Evolutionary conservation across 2,888 invertebrate species (phyloP).

Genomic region (Catocala sponsa): DNA sequence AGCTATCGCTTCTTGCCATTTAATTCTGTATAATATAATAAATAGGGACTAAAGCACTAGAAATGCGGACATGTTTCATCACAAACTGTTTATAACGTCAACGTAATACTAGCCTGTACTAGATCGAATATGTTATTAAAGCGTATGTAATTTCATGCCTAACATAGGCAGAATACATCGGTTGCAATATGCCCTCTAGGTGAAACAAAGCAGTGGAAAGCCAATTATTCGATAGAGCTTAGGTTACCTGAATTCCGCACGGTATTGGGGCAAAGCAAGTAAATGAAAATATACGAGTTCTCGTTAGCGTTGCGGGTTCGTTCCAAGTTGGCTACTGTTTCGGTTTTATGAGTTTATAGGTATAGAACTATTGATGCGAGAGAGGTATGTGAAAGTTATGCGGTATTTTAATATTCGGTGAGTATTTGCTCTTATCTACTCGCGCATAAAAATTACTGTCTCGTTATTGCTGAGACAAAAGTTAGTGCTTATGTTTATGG

Average conservation of each 20-base stretch:
- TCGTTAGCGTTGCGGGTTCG: slow-evolving; percentile 38
- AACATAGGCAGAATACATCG: neutral
- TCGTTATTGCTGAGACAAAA: no score
- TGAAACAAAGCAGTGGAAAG: slow-evolving; percentile 42
- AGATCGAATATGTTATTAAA: no score
- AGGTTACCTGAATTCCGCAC: slow-evolving; percentile 37
- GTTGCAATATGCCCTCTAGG: neutral
- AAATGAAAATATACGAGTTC: slow-evolving; percentile 52
- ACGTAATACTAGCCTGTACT: no score
- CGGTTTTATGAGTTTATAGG: slow-evolving; percentile 18
- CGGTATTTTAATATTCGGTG: no score
- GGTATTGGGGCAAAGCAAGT: slow-evolving; percentile 20
- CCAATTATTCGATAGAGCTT: slow-evolving; percentile 45
- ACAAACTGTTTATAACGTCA: no score
- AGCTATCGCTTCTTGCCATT: no score
- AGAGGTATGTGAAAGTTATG: neutral
- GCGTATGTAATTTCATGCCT: neutral
- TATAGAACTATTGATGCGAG: slow-evolving; percentile 26
- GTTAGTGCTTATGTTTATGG: no score
- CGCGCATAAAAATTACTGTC: no score
- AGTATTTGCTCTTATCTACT: no score
- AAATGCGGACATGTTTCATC: no score
- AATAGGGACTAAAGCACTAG: no score
- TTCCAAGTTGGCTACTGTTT: slow-evolving; percentile 28
- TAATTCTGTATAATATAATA: no score